Conservation (phyloP, 2,113 vertebrate genomes). For the Megaceryle maxima region DNA sequence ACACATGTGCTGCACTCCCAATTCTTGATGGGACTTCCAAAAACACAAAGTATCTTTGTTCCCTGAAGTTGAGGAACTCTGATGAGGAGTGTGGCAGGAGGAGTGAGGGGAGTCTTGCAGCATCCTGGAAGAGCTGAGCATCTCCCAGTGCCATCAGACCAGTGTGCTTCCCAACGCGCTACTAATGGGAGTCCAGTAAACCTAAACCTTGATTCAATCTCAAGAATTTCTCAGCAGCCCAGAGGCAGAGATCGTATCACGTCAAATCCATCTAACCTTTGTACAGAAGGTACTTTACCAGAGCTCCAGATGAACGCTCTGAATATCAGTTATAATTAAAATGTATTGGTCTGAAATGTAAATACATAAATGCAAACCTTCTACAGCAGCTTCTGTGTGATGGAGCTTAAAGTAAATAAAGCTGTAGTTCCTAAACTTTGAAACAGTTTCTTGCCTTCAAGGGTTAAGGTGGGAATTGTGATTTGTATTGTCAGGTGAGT, state of each 20-base stretch:
- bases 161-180: background rate
- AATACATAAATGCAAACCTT: background rate
- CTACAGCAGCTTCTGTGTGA: background rate
- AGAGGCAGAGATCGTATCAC: background rate
- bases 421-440: background rate
- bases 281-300: background rate
- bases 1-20: background rate
- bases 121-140: background rate
- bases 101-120: background rate
- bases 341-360: background rate
- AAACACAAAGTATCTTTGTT: background rate
- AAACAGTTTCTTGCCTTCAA: background rate
- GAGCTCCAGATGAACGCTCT: background rate
- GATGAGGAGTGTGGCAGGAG: background rate
- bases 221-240: background rate
- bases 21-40: background rate
- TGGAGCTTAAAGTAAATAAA: background rate
- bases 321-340: background rate
- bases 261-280: background rate
- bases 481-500: background rate
- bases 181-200: background rate
- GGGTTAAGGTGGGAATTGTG: background rate
- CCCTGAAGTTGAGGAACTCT: background rate
- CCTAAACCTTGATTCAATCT: background rate
- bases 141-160: background rate